Evolutionary conservation across 2,888 invertebrate genomes (phyloP), one percentile per base, ranked within the genome.

Genomic region (Sarcophaga rosellei): DNA sequence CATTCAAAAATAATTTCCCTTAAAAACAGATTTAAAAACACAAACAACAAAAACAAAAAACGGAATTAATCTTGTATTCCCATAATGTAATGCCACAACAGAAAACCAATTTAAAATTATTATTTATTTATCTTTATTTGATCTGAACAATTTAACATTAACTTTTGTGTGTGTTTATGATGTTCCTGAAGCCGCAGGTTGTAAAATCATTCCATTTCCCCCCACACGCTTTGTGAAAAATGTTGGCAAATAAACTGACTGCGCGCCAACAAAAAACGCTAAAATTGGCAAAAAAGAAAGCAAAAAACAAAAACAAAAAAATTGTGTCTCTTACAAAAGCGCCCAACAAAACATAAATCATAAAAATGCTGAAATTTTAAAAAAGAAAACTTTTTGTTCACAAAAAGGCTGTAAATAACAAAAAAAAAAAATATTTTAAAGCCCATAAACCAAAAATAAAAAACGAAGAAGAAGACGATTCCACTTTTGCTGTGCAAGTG

Each of bases 331-430:
- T 21, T 44, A 62, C 45, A 70, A 76, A 70, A 81, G 63, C 17
- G 69, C 69, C 35, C 35, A 35, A 35, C 25, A 72, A n/a, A n/a
- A 77, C 35, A 76, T 65, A 65, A 82, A 82, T 72, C 65, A 73
- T 44, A 47, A 47, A 65, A 83, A 70, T 81, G 81, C 82, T 84
- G 63, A 85, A 85, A 77, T 53, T 53, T 53, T 53, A 81, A 80
- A 76, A 75, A 74, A 70, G 44, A 53, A 17, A 59, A 21, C 47
- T 44, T 68, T 35, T n/a, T n/a, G 72, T 57, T 61, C 17, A 53
- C 17, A 53, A 68, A 45, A 47, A 12, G 12, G 5, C 17, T 4
- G 12, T 53, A 15, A 15, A 15, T 2, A 53, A 2, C 5, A 4
- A 15, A 47, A 53, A 53, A 15, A 3, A 65, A 65, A 6, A 4